Base-by-base conservation (phyloP, 2,797 vertebrate species). In the Natrix natrix region DNA sequence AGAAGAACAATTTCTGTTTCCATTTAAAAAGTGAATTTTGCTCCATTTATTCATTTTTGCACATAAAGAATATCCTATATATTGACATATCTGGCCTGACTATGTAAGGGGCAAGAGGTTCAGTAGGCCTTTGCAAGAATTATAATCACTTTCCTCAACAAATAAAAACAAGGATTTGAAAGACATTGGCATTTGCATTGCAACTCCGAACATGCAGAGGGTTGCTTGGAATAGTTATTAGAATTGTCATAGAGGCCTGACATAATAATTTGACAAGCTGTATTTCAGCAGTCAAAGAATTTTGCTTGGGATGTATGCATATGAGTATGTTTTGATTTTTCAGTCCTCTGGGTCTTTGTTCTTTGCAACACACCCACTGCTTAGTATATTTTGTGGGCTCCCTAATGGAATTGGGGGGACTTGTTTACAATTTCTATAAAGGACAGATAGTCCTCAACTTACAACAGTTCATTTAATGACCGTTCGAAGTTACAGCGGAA, bases 221-320 rank as follows among this genome's bases (percentile, higher is more conserved):
- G 48, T 14, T n/a, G 28, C 14, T 28, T 61, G 14, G 88, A 78
- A 74, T 22, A 92, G 32, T 59, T 92, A 88, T 24, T 57, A 92
- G 14, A 43, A 26, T 37, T 88, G 61, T 66, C 8, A 48, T 37
- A 89, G 6, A 89, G 32, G 24, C 55, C 17, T 88, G 86, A 66
- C 86, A 48, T n/a, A 57, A 89, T 92, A 78, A 92, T 59, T 24
- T 88, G 63, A 88, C 26, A 88, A 56, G 32, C 63, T 92, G 22
- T 13, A 74, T 92, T 92, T 56, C 20, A 88, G 32, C 63, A 37
- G 37, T 61, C 78, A 91, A 26, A 37, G 7, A 24, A 13, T 92
- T 92, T 88, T 69, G 24, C 37, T 48, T 56, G 6, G 54, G 52
- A 56, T 43, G n/a, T 32, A 52, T 52, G 54, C 56, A 17, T 57